Conservation (phyloP, 1,140 invertebrate genomes). For the Camponotus pennsylvanicus region DNA sequence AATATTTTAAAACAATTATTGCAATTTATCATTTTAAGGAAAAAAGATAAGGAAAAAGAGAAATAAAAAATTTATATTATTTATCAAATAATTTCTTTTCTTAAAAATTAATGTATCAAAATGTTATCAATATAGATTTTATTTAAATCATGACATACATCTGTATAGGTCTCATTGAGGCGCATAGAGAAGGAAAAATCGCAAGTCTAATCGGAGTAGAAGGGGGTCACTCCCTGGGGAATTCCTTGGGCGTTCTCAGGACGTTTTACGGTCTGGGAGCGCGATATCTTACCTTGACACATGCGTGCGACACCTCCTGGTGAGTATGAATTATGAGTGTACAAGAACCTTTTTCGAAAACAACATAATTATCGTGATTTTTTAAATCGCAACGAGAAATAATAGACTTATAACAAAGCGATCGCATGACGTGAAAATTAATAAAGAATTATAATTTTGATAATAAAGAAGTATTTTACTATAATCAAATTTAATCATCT, state of each 20-base stretch:
- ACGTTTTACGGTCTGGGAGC: slow-evolving; percentile 95
- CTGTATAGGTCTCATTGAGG: slow-evolving; percentile 85
- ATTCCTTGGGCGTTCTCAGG: slow-evolving; percentile 93
- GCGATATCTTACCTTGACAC: slow-evolving; percentile 90
- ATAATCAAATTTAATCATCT: background rate
- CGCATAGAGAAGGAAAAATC: slow-evolving; percentile 88
- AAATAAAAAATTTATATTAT: background rate
- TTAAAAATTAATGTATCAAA: background rate
- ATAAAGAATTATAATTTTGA: background rate
- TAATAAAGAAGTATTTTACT: background rate
- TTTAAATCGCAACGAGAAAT: background rate
- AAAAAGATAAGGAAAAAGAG: background rate
- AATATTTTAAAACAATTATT: background rate
- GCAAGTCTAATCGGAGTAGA: slow-evolving; percentile 89
- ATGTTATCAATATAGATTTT: background rate
- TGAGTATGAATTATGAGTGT: slow-evolving; percentile 82
- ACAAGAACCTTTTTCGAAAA: background rate
- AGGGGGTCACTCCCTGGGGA: slow-evolving; percentile 94
- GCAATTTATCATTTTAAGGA: background rate
- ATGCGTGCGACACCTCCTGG: slow-evolving; percentile 91
- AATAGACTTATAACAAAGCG: background rate
- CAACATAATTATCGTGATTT: background rate
- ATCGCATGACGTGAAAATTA: background rate
- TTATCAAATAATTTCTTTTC: background rate
- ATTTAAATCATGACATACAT: background rate